phyloP scores from a whole-genome alignment of 2,888 invertebrate species.

The Cephus spinipes region DNA sequence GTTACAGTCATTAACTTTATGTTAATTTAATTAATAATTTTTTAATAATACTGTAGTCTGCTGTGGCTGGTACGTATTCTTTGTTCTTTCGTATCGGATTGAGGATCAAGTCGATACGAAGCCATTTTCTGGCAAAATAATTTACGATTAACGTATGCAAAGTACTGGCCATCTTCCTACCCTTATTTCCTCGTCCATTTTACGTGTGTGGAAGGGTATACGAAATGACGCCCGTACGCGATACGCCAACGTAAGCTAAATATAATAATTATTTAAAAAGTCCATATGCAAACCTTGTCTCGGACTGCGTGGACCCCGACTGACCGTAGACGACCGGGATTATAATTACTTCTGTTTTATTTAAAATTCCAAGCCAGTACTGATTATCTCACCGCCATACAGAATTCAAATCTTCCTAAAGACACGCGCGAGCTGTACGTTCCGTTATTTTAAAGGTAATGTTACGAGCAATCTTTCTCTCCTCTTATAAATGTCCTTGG shows the following conservation, averaged over 20 bases:
- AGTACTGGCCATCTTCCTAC: neutral
- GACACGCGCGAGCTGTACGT: neutral
- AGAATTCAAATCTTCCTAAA: conserved; percentile 43
- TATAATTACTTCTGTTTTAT: conserved; percentile 47
- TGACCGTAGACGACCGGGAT: conserved; percentile 11
- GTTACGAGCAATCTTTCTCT: neutral
- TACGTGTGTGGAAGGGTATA: neutral
- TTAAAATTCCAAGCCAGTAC: conserved; percentile 44
- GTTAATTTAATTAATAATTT: neutral
- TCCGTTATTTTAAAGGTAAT: neutral
- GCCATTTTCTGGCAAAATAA: neutral
- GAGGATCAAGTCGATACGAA: neutral
- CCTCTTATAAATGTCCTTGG: neutral
- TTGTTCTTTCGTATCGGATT: neutral
- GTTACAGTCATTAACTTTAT: neutral
- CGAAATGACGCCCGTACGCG: neutral
- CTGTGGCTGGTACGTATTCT: neutral
- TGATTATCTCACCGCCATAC: conserved; percentile 45
- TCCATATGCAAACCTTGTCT: conserved; percentile 24
- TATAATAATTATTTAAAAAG: conserved; percentile 26
- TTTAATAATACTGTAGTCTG: neutral
- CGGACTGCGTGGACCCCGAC: neutral
- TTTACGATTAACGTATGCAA: conserved; percentile 1
- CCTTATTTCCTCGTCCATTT: neutral
- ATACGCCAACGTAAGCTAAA: conserved; percentile 23